Conservation (phyloP, 2,797 vertebrate genomes). For the Trematomus bernacchii region DNA sequence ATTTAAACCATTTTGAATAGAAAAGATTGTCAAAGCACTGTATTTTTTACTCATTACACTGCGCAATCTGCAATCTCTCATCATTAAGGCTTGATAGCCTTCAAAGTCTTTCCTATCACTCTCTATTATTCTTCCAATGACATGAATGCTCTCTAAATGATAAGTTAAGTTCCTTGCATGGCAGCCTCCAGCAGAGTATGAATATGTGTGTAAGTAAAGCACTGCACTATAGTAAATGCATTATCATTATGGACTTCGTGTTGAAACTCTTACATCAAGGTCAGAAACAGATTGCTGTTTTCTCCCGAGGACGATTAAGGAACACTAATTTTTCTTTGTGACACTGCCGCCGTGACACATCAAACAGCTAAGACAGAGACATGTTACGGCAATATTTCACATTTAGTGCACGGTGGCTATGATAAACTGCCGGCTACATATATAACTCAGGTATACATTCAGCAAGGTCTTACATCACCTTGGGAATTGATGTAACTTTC, state of each 20-base stretch:
- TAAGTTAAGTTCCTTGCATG: not conserved
- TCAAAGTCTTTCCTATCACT: not conserved
- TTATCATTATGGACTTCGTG: conserved; percentile 10
- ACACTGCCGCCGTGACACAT: conserved; percentile 16
- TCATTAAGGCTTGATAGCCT: too few relatives aligned
- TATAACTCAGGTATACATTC: conserved; percentile 39
- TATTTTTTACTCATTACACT: not conserved
- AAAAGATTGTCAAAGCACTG: not conserved
- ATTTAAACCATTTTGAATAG: not conserved
- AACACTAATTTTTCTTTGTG: conserved; percentile 55
- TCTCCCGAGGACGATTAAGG: conserved; percentile 43
- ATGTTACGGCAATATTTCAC: conserved; percentile 53
- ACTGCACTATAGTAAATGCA: not conserved
- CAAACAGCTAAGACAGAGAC: conserved; percentile 13
- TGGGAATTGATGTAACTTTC: conserved; percentile 46
- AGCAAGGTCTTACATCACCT: conserved; percentile 48
- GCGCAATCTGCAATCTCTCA: not conserved
- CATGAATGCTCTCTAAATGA: not conserved
- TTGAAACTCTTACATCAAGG: conserved; percentile 34
- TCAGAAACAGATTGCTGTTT: conserved; percentile 25
- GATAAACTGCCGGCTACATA: conserved; percentile 51
- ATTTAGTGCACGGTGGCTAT: conserved; percentile 41
- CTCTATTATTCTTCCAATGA: not conserved
- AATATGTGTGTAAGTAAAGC: conserved; percentile 9
- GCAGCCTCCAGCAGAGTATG: conserved; percentile 8